Evolutionary conservation across 1,140 invertebrate species (phyloP).

Genomic region (Zophobas morio): DNA sequence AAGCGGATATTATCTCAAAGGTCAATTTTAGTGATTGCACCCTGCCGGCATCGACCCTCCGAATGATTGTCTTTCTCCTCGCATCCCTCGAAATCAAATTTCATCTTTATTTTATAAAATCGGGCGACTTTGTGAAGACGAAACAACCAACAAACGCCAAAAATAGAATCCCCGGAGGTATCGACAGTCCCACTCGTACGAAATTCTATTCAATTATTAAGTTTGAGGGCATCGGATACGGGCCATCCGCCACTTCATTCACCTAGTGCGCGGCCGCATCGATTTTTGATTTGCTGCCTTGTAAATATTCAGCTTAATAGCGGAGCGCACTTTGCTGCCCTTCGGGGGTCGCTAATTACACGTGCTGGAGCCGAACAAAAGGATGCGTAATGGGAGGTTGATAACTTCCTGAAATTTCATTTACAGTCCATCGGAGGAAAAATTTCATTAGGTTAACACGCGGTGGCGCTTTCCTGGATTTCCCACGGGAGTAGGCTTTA

Average conservation of each 20-base stretch:
- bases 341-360: neutral
- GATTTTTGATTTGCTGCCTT: constrained; percentile 2
- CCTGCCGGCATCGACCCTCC: neutral
- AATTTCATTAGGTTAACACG: too few species aligned
- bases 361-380: neutral
- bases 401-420: too few species aligned
- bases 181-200: neutral
- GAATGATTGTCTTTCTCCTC: neutral
- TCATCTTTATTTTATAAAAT: neutral
- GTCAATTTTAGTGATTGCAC: constrained; percentile 1
- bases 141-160: neutral
- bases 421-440: too few species aligned
- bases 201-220: neutral
- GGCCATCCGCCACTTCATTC: constrained; percentile 1
- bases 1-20: constrained; percentile 7
- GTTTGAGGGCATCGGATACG: neutral
- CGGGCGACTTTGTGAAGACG: neutral
- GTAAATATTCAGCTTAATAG: neutral
- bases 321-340: too few species aligned
- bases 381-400: neutral
- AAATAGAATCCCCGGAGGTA: neutral
- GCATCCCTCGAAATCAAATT: neutral
- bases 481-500: too few species aligned
- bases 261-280: neutral
- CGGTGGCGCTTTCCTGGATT: too few species aligned